These are phyloP conservation scores for Novumbra hubbsi DNA, from an alignment of 2,797 vertebrate species.

Conservation along the genomic window DNA sequence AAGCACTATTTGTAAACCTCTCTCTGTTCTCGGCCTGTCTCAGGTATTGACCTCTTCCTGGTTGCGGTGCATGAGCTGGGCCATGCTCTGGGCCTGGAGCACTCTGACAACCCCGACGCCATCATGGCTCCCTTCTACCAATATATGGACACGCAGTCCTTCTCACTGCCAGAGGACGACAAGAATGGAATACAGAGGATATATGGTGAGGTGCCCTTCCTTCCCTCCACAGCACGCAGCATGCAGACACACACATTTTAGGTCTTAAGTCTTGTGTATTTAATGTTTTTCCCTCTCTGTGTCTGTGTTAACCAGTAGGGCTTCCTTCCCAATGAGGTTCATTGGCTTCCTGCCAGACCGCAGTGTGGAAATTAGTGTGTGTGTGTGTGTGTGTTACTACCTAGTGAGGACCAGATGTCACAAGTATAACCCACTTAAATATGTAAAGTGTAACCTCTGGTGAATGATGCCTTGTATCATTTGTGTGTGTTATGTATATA, in stretches of 20 bases:
- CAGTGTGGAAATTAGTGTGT: conserved; percentile 43
- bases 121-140: conserved; percentile 97
- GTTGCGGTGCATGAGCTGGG: conserved; percentile 94
- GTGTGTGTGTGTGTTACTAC: conserved; percentile 10
- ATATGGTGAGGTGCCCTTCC: conserved; percentile 79
- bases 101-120: conserved; percentile 88
- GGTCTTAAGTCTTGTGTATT: neutral
- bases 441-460: no score
- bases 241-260: neutral
- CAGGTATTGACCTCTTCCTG: conserved; percentile 90
- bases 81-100: conserved; percentile 91
- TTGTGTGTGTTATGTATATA: no score
- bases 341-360: conserved; percentile 23
- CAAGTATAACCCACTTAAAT: no score
- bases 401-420: no score
- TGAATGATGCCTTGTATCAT: no score
- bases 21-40: neutral
- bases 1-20: neutral
- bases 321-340: conserved; percentile 30
- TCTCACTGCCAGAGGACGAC: conserved; percentile 89
- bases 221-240: neutral
- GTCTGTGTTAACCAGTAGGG: conserved; percentile 46
- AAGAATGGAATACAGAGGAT: conserved; percentile 89
- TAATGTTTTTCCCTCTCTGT: conserved; percentile 54
- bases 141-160: conserved; percentile 88